Evolutionary conservation across 2,113 vertebrate genomes (phyloP), one percentile per base, ranked within the genome.

Genomic region (Verasper variegatus): DNA sequence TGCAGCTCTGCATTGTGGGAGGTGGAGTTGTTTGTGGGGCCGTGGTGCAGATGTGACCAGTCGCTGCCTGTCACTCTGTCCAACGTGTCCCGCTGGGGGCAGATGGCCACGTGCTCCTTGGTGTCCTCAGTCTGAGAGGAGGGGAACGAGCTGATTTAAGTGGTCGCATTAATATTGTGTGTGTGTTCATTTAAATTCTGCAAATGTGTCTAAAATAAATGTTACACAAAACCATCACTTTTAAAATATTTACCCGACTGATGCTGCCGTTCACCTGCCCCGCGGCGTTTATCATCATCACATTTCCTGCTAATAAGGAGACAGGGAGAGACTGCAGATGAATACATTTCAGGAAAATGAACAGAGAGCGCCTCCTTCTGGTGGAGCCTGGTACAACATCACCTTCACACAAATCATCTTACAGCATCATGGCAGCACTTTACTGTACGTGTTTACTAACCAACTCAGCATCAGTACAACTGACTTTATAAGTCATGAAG

Each of bases 81-180:
- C 61, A 75, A 75, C 5, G 84, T n/a, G 9, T 92, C 82, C 59
- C 86, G 86, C 74, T 91, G 89, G 27, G 92, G 66, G 58, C 86
- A 83, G 70, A 92, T 71, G 80, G 90, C 76, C 76, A 93, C 76
- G n/a, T 90, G 88, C 23, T 92, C 92, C 75, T 94, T 93, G 77
- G 54, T 89, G 57, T 93, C 92, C 4, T 89, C 80, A 10, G 63
- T 65, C 93, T 93, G 71, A 51, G 51, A 66, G 68, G 24, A 18
- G 79, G n/a, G 37, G 18, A 4, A 45, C 4, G 24, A 27, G 24
- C 8, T 9, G 35, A 37, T 52, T 54, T 14, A 13, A 45, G 21
- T 5, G 4, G 35, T 49, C 42, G 51, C n/a, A 56, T 31, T 13
- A 21, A 54, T n/a, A 12, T 42, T 42, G 23, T n/a, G 40, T 42